Conservation (phyloP, 2,797 vertebrate genomes). For the Pseudochirops cupreus region DNA sequence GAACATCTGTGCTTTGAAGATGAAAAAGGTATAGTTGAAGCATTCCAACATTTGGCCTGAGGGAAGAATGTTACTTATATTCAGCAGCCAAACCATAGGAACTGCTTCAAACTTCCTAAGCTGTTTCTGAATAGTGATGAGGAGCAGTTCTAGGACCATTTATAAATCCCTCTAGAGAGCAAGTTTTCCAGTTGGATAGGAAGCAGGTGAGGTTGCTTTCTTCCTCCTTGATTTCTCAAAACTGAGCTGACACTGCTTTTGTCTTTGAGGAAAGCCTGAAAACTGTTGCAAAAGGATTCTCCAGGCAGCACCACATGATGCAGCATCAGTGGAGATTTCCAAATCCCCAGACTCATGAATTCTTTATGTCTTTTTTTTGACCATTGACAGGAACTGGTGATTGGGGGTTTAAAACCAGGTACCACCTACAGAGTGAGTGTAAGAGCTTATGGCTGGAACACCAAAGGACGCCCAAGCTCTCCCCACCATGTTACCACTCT, state of each 20-base stretch:
- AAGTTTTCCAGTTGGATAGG: constrained; percentile 10
- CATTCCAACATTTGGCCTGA: constrained; percentile 29
- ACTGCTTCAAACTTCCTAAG: constrained; percentile 14
- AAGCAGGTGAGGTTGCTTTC: constrained; percentile 60
- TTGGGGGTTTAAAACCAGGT: constrained; percentile 91
- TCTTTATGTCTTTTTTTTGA: constrained; percentile 64
- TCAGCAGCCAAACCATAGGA: constrained; percentile 36
- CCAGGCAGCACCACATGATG: not conserved
- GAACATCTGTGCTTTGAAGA: constrained; percentile 20
- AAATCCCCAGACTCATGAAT: not conserved
- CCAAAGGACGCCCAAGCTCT: constrained; percentile 93
- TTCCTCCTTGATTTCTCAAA: constrained; percentile 60
- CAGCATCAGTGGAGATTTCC: not conserved
- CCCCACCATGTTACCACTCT: constrained; percentile 91
- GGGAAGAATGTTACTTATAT: constrained; percentile 56
- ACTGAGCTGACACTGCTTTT: not conserved
- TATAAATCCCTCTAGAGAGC: constrained; percentile 19
- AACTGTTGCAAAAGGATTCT: constrained; percentile 2
- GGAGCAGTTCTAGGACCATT: constrained; percentile 40
- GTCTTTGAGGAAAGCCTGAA: constrained; percentile 20
- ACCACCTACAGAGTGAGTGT: constrained; percentile 92
- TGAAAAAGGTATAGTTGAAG: constrained; percentile 6
- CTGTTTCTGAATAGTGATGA: constrained; percentile 54
- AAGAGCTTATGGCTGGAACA: constrained; percentile 92
- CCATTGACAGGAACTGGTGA: constrained; percentile 90